These are phyloP conservation scores for Epinephelus cyanopodus DNA, from an alignment of 2,113 vertebrate genomes.

Conservation along the genomic window DNA sequence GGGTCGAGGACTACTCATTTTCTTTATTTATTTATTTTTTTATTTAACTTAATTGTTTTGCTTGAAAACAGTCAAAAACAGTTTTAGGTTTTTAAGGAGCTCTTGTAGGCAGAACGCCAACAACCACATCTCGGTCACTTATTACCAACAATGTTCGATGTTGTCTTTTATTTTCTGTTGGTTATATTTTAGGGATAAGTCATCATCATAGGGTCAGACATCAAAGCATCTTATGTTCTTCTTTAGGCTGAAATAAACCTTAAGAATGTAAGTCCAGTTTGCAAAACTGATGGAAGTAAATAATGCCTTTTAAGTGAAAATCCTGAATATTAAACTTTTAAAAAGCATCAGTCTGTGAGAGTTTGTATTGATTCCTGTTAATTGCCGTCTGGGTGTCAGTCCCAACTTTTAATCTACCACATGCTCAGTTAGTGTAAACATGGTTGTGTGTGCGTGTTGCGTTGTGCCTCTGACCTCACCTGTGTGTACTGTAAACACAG, in stretches of 20 bases:
- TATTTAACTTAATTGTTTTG: neutral
- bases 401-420: neutral
- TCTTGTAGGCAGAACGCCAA: neutral
- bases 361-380: neutral
- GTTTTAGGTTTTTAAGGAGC: neutral
- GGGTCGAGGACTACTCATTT: neutral
- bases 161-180: neutral
- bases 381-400: neutral
- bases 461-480: neutral
- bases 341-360: neutral
- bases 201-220: neutral
- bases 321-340: neutral
- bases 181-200: neutral
- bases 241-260: neutral
- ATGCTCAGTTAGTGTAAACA: neutral
- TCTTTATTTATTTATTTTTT: neutral
- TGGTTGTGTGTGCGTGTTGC: neutral
- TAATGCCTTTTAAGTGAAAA: slow-evolving; percentile 4
- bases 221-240: neutral
- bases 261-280: neutral
- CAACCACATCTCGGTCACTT: neutral
- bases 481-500: slow-evolving; percentile 55
- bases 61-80: neutral
- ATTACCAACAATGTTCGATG: neutral
- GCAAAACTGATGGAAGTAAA: neutral